These are phyloP conservation scores for Lordiphosa andalusiaca DNA, from an alignment of 2,888 invertebrate species.

Conservation along the genomic window DNA sequence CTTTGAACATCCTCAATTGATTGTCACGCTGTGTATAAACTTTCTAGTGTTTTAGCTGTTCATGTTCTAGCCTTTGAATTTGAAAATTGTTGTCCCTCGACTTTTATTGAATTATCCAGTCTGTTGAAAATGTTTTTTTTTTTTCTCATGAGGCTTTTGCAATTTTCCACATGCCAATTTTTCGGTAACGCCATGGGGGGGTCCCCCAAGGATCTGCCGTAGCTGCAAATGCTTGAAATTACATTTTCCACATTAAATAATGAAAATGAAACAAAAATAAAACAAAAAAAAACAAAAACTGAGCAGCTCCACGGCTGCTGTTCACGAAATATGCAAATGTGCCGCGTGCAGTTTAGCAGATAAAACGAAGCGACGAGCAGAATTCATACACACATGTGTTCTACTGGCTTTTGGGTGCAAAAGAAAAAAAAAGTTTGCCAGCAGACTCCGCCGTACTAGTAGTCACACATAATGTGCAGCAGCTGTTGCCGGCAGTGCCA, in stretches of 20 bases:
- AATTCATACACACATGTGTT: constrained; percentile 8
- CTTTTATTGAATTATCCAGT: not conserved
- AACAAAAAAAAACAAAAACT: constrained; percentile 25
- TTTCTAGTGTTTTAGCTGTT: constrained; percentile 1
- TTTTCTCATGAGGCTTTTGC: constrained; percentile 19
- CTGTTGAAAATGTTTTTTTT: constrained; percentile 16
- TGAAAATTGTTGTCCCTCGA: not conserved
- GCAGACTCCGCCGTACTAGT: constrained; percentile 16
- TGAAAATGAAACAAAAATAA: constrained; percentile 43
- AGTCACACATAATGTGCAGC: constrained; percentile 65
- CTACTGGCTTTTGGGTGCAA: constrained; percentile 7
- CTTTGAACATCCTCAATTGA: too few species aligned
- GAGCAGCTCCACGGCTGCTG: constrained; percentile 25
- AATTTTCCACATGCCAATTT: constrained; percentile 56
- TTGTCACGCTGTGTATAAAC: not conserved
- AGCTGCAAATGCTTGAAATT: constrained; percentile 58
- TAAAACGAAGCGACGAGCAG: constrained; percentile 52
- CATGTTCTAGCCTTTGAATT: too few species aligned
- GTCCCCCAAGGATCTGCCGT: constrained; percentile 14
- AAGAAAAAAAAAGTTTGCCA: too few species aligned
- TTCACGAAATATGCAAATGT: constrained; percentile 63
- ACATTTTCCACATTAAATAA: constrained; percentile 70
- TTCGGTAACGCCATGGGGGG: constrained; percentile 19
- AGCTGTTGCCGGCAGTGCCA: constrained; percentile 69
- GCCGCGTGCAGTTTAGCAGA: constrained; percentile 66